Evolutionary conservation across 2,113 vertebrate species (phyloP).

Genomic region (Nibea coibor): DNA sequence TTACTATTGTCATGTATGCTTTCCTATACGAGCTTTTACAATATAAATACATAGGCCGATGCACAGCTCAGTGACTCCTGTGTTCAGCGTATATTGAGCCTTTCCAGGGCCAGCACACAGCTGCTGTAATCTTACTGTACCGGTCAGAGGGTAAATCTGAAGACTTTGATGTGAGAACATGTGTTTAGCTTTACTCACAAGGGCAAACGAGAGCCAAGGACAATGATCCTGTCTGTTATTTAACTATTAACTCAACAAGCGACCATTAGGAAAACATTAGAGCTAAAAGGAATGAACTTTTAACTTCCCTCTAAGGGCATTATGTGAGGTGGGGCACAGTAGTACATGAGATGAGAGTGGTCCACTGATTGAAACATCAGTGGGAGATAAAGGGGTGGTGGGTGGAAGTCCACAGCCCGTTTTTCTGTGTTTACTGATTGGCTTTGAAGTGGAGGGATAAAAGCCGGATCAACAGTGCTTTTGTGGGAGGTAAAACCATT

Average conservation of each 20-base stretch:
- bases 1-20: slow-evolving; percentile 23
- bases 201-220: slow-evolving; percentile 63
- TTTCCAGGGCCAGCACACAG: slow-evolving; percentile 29
- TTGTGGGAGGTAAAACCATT: slow-evolving; percentile 1
- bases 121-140: slow-evolving; percentile 55
- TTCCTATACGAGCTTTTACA: slow-evolving; percentile 10
- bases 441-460: slow-evolving; percentile 54
- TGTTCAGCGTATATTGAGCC: slow-evolving; percentile 10
- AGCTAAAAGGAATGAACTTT: slow-evolving; percentile 77
- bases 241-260: slow-evolving; percentile 80
- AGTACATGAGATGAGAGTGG: slow-evolving; percentile 49
- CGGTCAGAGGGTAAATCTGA: slow-evolving; percentile 51
- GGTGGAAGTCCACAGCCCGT: slow-evolving; percentile 4
- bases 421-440: slow-evolving; percentile 31
- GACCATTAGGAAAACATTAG: slow-evolving; percentile 79
- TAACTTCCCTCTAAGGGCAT: slow-evolving; percentile 63
- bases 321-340: slow-evolving; percentile 44
- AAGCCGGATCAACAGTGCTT: slow-evolving; percentile 19
- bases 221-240: slow-evolving; percentile 69
- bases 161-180: slow-evolving; percentile 77
- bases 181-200: slow-evolving; percentile 68
- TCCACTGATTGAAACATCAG: slow-evolving; percentile 57
- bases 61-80: slow-evolving; percentile 13
- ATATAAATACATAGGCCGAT: slow-evolving; percentile 3
- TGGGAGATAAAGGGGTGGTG: slow-evolving; percentile 35